These are phyloP conservation scores for Vanacampus margaritifer DNA, from an alignment of 2,113 vertebrate genomes.

Conservation along the genomic window DNA sequence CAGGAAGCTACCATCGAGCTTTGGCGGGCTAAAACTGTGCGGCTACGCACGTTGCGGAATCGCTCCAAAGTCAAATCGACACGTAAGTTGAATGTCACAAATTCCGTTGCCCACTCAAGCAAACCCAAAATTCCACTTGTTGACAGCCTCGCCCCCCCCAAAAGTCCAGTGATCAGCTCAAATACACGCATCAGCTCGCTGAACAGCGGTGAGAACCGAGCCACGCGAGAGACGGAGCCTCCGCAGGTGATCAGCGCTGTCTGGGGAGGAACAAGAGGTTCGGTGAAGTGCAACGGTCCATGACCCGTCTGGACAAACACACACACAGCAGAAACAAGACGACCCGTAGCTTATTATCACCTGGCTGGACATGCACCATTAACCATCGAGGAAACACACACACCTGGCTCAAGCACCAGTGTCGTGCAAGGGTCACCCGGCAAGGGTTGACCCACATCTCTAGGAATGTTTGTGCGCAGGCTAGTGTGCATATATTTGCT, in stretches of 20 bases:
- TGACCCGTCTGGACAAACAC: conserved; percentile 46
- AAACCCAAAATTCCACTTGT: background rate
- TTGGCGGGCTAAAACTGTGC: too few relatives aligned
- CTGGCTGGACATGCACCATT: conserved; percentile 34
- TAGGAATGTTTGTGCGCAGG: conserved; percentile 14
- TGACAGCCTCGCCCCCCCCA: too few relatives aligned
- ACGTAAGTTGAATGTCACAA: too few relatives aligned
- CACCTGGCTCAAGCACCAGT: conserved; percentile 21
- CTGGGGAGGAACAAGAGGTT: conserved; percentile 26
- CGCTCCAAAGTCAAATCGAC: too few relatives aligned
- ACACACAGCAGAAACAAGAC: conserved; percentile 23
- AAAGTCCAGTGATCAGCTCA: background rate
- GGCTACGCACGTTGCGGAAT: too few relatives aligned
- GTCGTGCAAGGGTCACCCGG: conserved; percentile 30
- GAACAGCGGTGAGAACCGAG: conserved; percentile 5
- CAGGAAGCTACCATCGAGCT: too few relatives aligned
- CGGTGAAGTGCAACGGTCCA: conserved; percentile 38
- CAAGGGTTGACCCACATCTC: conserved; percentile 46
- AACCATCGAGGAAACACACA: conserved; percentile 29
- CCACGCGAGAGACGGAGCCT: conserved; percentile 19
- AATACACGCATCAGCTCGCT: background rate
- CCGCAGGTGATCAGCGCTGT: conserved; percentile 40
- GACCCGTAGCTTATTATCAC: conserved; percentile 50
- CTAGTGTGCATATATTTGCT: conserved; percentile 35
- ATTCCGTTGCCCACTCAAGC: background rate